These are phyloP conservation scores for Carapus acus DNA, from an alignment of 2,797 vertebrate genomes.

Conservation along the genomic window DNA sequence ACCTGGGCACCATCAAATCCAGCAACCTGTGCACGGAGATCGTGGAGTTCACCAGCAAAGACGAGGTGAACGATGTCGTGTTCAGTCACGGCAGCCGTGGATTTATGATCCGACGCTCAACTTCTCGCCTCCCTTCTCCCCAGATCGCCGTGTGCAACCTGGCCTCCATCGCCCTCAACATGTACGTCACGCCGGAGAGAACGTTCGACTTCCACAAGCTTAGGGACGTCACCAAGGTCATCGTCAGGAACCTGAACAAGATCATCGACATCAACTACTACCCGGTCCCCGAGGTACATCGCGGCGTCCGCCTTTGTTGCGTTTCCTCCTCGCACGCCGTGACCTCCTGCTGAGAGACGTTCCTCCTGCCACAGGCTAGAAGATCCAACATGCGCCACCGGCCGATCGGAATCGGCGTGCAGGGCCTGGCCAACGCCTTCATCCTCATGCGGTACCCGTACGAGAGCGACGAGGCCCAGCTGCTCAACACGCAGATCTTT, in stretches of 20 bases:
- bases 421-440: slow-evolving; percentile 93
- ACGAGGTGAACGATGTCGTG: slow-evolving; percentile 74
- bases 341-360: slow-evolving; percentile 3
- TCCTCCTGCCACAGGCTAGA: slow-evolving; percentile 67
- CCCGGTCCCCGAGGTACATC: slow-evolving; percentile 77
- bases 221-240: slow-evolving; percentile 85
- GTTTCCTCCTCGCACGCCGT: background rate
- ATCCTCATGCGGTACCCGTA: slow-evolving; percentile 93
- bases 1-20: slow-evolving; percentile 94
- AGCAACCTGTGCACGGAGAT: slow-evolving; percentile 96
- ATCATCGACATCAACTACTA: slow-evolving; percentile 98
- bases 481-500: slow-evolving; percentile 90
- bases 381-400: slow-evolving; percentile 88
- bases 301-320: background rate
- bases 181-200: slow-evolving; percentile 88
- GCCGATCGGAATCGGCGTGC: slow-evolving; percentile 93
- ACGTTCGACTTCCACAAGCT: slow-evolving; percentile 87
- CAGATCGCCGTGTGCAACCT: slow-evolving; percentile 88
- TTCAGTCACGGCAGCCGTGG: no score
- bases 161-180: slow-evolving; percentile 92
- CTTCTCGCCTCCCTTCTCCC: slow-evolving; percentile 8
- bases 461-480: slow-evolving; percentile 86
- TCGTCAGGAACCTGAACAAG: slow-evolving; percentile 92
- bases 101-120: background rate
- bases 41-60: slow-evolving; percentile 88